phyloP scores from a whole-genome alignment of 2,113 vertebrate species.

The Oryzias melastigma region DNA sequence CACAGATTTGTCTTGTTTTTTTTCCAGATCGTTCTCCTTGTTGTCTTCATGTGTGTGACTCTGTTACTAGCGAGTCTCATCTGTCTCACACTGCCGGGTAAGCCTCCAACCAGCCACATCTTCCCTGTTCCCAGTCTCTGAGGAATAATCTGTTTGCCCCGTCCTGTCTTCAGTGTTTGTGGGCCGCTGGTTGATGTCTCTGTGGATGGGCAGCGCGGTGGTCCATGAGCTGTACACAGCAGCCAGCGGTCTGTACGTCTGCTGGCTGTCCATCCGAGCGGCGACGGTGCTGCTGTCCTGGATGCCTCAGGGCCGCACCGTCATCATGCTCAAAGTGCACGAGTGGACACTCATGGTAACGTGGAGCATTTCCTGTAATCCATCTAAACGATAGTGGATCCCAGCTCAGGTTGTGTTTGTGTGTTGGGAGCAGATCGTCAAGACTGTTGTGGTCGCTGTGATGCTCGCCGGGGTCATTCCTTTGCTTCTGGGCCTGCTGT shows the following conservation, averaged over 20 bases:
- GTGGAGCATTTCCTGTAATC: neutral
- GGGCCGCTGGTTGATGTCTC: slow-evolving; percentile 96
- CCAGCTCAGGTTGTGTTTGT: neutral
- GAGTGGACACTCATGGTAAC: slow-evolving; percentile 95
- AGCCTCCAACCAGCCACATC: slow-evolving; percentile 2
- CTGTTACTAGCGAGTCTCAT: slow-evolving; percentile 91
- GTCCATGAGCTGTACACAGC: slow-evolving; percentile 97
- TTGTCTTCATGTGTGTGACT: slow-evolving; percentile 93
- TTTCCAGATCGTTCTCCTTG: slow-evolving; percentile 87
- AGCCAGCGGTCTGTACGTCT: slow-evolving; percentile 93
- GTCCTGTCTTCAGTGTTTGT: slow-evolving; percentile 80
- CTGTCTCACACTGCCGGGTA: slow-evolving; percentile 96
- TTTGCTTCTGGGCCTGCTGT: slow-evolving; percentile 89
- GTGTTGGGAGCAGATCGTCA: slow-evolving; percentile 82
- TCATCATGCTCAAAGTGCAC: slow-evolving; percentile 91
- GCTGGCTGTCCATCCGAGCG: slow-evolving; percentile 91
- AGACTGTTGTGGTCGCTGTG: slow-evolving; percentile 89
- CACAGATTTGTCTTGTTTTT: slow-evolving; percentile 26
- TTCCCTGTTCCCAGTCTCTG: neutral
- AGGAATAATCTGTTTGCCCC: fast-evolving
- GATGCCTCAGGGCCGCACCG: slow-evolving; percentile 93
- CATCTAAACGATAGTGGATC: neutral
- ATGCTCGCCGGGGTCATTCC: slow-evolving; percentile 92
- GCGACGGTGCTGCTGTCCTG: slow-evolving; percentile 91
- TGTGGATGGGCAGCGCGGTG: slow-evolving; percentile 94